Percentiles rank a stretch among this genome's conserved stretches.
Conservation (phyloP, 1,140 invertebrate genomes). For the Diprion similis region DNA sequence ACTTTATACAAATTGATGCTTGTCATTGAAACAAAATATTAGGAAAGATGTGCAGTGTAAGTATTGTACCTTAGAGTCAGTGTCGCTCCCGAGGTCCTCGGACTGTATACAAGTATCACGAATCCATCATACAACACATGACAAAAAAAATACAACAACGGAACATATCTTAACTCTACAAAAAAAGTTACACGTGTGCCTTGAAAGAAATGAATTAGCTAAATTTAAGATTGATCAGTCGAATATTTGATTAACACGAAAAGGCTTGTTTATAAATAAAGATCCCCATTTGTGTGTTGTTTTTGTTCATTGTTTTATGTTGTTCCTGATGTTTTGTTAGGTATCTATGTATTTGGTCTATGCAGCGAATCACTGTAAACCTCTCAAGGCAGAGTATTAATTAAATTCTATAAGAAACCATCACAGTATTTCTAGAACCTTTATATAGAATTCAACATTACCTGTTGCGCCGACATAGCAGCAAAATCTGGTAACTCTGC, state of each 20-base stretch:
- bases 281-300: background rate
- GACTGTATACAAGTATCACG: background rate
- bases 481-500: slow-evolving; percentile 60
- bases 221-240: too few relatives aligned
- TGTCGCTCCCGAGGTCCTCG: background rate
- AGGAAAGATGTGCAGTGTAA: background rate
- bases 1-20: background rate
- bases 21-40: background rate
- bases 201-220: too few relatives aligned
- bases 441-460: slow-evolving; percentile 33
- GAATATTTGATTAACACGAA: too few relatives aligned
- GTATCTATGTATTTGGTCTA: background rate
- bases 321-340: background rate
- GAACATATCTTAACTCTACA: background rate
- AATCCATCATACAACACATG: background rate
- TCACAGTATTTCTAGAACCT: background rate
- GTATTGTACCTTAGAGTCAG: background rate
- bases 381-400: background rate
- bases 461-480: slow-evolving; percentile 63
- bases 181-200: background rate
- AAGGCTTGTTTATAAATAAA: background rate
- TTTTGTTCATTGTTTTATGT: background rate
- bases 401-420: background rate
- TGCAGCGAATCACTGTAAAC: too few relatives aligned
- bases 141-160: background rate